Base-by-base conservation (phyloP, 2,888 invertebrate species). In the Cryptophagus acutangulus region DNA sequence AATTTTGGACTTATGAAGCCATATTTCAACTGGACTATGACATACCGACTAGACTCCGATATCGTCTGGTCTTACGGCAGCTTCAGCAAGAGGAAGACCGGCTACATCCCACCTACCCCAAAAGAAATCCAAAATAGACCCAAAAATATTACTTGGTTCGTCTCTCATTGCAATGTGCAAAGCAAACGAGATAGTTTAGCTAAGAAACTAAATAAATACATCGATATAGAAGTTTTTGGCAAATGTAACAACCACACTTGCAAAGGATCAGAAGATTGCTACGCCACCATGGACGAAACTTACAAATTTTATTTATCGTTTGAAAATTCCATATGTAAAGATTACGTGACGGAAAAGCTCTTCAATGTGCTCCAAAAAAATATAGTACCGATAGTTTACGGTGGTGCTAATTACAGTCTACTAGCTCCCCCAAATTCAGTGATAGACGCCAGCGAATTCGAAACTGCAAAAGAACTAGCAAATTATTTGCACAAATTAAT, bases 281-380 rank as follows among this genome's bases (percentile, higher is more conserved):
- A 67, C 39, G 68, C 63, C 54, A 69, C 63, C 39, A 36, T 75
- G 14, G 74, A 71, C 51, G 69, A 70, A 31, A 70, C 76, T 38
- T 86, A 85, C 61, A 83, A 78, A 58, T 86, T 85, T 60, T 84
- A 84, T 55, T 63, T 85, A 29, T 75, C 77, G 1, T 78, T 86
- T 56, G 85, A 86, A 64, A 84, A 85, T 62, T 81, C 83, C 8
- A 69, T 82, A 43, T 79, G 83, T 50, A 60, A 71, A 38, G 79
- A 81, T 59, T 81, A 81, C 60, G 77, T 80, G 33, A 79, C 79
- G 1, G 80, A 81, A 59, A 73, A 77, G 53, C 75, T 84, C 48
- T 75, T 78, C 59, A 67, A 71, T 49, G 71, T 70, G 1, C 69
- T 73, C 49, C 71, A 77, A 40, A 75, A 78, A 63, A 72, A 78